Evolutionary conservation across 2,113 vertebrate genomes (phyloP).

Genomic region (Osmerus mordax): DNA sequence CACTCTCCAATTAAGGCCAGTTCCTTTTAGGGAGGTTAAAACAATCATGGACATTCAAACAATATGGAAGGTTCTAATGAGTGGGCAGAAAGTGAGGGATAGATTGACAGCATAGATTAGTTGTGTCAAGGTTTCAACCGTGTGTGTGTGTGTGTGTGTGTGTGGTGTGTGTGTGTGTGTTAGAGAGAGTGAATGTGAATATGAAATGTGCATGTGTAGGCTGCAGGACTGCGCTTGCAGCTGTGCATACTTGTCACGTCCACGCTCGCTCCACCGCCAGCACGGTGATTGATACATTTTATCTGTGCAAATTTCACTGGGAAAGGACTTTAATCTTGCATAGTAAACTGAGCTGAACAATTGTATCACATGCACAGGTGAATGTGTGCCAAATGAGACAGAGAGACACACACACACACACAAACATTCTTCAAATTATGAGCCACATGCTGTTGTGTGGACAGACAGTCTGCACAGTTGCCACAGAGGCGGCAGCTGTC

Average conservation of each 20-base stretch:
- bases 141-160: conserved; percentile 3
- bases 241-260: conserved; percentile 3
- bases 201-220: neutral
- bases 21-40: neutral
- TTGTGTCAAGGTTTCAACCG: neutral
- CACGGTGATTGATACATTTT: neutral
- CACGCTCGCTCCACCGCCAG: neutral
- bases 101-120: no score
- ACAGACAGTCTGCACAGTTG: conserved; percentile 11
- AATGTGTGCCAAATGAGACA: neutral
- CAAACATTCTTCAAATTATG: neutral
- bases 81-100: no score
- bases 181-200: neutral
- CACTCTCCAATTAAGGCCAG: neutral
- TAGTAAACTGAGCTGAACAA: neutral
- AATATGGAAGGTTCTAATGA: neutral
- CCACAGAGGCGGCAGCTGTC: neutral
- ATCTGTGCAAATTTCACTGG: neutral
- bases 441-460: conserved; percentile 8
- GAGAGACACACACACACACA: neutral
- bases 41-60: neutral
- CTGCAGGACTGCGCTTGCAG: neutral
- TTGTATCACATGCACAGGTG: neutral
- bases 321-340: neutral
- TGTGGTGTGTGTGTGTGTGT: neutral